Percentiles rank a stretch among this genome's conserved stretches.
Evolutionary conservation across 2,888 invertebrate genomes (phyloP).

Genomic region (Luperina nickerlii): DNA sequence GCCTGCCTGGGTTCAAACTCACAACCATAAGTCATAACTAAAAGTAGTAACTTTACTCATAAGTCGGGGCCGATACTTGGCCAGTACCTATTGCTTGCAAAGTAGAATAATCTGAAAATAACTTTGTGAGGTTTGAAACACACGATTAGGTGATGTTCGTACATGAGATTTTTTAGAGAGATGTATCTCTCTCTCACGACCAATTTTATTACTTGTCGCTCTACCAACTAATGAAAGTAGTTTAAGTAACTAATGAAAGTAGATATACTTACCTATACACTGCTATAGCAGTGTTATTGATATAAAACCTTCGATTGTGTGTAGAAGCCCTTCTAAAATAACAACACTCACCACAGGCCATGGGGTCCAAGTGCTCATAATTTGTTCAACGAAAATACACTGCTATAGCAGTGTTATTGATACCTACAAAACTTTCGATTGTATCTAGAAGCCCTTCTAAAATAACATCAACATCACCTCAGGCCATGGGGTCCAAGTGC

Average conservation of each 20-base stretch:
- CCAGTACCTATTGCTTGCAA: not conserved
- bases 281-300: not conserved
- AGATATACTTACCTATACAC: too few species aligned
- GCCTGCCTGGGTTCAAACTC: not conserved
- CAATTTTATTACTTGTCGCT: not conserved
- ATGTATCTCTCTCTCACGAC: not conserved
- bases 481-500: not conserved
- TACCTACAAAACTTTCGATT: too few species aligned
- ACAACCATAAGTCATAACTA: not conserved
- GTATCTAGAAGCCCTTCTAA: slow-evolving; percentile 1
- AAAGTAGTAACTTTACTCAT: too few species aligned
- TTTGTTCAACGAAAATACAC: too few species aligned
- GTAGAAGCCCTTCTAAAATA: too few species aligned
- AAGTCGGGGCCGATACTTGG: too few species aligned
- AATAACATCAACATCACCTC: not conserved
- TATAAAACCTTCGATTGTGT: too few species aligned
- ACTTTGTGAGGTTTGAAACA: not conserved
- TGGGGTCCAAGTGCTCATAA: too few species aligned
- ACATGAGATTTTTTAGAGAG: too few species aligned
- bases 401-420: not conserved
- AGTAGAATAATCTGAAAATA: not conserved
- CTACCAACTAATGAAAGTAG: not conserved
- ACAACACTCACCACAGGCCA: too few species aligned
- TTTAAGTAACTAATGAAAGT: not conserved
- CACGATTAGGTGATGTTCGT: not conserved